phyloP scores from a whole-genome alignment of 2,797 vertebrate genomes.

The Philypnodon macrostomus region DNA sequence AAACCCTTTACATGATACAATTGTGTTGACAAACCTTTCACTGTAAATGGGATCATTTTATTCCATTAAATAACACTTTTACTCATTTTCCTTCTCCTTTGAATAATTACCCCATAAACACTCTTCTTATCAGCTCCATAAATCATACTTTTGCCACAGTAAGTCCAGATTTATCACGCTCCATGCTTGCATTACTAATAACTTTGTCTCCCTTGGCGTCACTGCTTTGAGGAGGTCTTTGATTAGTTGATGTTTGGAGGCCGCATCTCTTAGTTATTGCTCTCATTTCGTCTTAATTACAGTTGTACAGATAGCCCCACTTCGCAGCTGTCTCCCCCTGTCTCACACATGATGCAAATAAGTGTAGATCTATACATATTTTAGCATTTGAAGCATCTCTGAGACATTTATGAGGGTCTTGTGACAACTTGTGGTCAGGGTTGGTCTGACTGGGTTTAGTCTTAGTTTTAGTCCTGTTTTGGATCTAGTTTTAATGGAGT shows the following conservation, averaged over 20 bases:
- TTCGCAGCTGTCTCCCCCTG: slow-evolving; percentile 27
- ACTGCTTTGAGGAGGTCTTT: slow-evolving; percentile 45
- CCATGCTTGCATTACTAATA: slow-evolving; percentile 47
- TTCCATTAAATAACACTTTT: slow-evolving; percentile 15
- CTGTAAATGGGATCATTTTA: slow-evolving; percentile 5
- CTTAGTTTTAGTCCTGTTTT: too few relatives aligned
- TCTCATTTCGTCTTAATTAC: slow-evolving; percentile 63
- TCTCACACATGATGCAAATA: slow-evolving; percentile 39
- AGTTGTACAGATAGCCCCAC: slow-evolving; percentile 39
- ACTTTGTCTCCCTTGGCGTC: slow-evolving; percentile 50
- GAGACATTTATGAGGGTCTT: too few relatives aligned
- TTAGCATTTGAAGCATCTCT: slow-evolving; percentile 33
- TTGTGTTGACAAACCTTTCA: slow-evolving; percentile 18
- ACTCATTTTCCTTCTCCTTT: slow-evolving; percentile 18
- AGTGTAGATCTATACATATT: slow-evolving; percentile 47
- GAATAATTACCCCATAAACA: slow-evolving; percentile 18
- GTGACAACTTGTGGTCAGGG: too few relatives aligned
- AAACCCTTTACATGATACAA: too few relatives aligned
- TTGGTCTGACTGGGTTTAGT: too few relatives aligned
- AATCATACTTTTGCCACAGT: slow-evolving; percentile 45
- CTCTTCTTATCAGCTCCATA: slow-evolving; percentile 25
- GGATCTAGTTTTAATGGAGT: too few relatives aligned
- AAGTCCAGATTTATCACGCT: slow-evolving; percentile 29
- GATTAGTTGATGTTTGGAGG: slow-evolving; percentile 60
- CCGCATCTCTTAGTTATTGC: slow-evolving; percentile 57